Evolutionary conservation across 1,140 invertebrate genomes (phyloP), one percentile per base, ranked within the genome.

Genomic region (Eupristina koningsbergeri): DNA sequence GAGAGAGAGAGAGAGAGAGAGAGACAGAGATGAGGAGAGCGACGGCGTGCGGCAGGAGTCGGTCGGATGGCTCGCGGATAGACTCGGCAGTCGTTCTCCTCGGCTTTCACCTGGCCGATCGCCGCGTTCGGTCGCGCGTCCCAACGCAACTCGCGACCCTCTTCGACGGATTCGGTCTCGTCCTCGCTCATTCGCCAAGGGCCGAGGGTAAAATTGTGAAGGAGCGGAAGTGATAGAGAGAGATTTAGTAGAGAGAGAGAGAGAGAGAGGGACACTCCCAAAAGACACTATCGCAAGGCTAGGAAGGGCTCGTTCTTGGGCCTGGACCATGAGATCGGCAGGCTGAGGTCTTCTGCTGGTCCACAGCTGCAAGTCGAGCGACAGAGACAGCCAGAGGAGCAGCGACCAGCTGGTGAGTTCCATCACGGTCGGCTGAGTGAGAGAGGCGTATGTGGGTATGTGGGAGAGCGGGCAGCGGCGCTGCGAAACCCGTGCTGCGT

Each of bases 61-160:
- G 34, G 41, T 61, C 58, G 39, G 73, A 63, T 74, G 53, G 26
- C 58, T 53, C 63, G 71, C 50, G 15, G 61, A 58, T 31, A 73
- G 22, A 26, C 47, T 13, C 83, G 80, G 80, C 88, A 88, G 88
- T 88, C 84, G 84, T 75, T 87, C 87, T 87, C 84, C 85, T 86
- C 88, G 86, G 88, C 88, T 88, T 89, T 89, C 88, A 89, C 88
- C 86, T 86, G 81, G 86, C 85, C 87, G 88, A 87, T 58, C 81
- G 73, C 61, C 29, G 85, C 86, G 88, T 86, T 58, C 81, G 58
- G 39, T 9, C 69, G 58, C 82, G 76, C 67, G 61, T 61, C 67
- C 31, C 45, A 6, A 58, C 45, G 67, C 58, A 71, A 29, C 76
- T 64, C 45, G 41, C 67, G 67, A 71, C 26, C 67, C 39, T 71